These are phyloP conservation scores for Sprattus sprattus DNA, from an alignment of 2,113 vertebrate species.

Conservation along the genomic window DNA sequence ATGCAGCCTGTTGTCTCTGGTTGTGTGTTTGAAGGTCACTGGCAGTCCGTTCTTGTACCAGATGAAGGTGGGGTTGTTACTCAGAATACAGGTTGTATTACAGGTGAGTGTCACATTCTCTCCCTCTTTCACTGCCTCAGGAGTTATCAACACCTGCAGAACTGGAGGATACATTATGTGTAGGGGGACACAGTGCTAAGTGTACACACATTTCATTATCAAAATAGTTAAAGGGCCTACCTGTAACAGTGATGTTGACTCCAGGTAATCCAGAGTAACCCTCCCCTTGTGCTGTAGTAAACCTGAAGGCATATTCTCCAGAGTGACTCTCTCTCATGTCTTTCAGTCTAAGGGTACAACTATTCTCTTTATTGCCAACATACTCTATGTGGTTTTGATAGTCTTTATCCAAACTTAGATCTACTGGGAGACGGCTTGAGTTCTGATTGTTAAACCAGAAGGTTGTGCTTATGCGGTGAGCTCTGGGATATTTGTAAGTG, in stretches of 20 bases:
- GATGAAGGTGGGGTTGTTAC: background rate
- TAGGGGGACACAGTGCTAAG: too few species aligned
- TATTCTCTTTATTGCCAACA: background rate
- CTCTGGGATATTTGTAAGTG: background rate
- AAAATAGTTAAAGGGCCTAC: background rate
- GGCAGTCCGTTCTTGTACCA: slow-evolving; percentile 36
- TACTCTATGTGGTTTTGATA: slow-evolving; percentile 8
- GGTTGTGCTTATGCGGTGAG: background rate
- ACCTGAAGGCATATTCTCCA: slow-evolving; percentile 21
- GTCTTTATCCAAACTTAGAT: background rate
- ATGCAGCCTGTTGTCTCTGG: background rate
- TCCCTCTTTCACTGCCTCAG: too few species aligned
- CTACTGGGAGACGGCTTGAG: too few species aligned
- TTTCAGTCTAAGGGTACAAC: slow-evolving; percentile 26
- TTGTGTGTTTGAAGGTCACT: background rate
- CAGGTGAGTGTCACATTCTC: too few species aligned
- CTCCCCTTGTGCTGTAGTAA: too few species aligned
- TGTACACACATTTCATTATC: too few species aligned
- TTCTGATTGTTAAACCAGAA: too few species aligned
- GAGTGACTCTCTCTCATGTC: slow-evolving; percentile 27
- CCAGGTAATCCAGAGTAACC: slow-evolving; percentile 8
- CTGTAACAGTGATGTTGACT: slow-evolving; percentile 33
- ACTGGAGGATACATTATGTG: background rate
- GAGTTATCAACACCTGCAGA: too few species aligned
- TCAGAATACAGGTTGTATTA: background rate